Evolutionary conservation across 2,888 invertebrate species (phyloP).

Genomic region (Ochropacha duplaris): DNA sequence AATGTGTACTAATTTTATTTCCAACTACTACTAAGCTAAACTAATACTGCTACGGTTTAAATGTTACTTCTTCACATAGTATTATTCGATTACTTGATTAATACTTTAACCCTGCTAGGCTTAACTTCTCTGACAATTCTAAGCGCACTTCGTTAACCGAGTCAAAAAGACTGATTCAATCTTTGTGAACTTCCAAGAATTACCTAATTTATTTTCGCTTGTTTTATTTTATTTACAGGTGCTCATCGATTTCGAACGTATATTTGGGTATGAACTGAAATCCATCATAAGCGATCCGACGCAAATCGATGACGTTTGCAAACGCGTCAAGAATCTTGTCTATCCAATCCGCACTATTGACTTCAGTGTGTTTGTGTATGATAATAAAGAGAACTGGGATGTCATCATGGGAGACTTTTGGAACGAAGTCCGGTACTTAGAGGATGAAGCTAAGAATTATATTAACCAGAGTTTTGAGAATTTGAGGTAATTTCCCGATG

Average conservation of each 20-base stretch:
- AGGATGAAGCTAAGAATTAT: slow-evolving; percentile 91
- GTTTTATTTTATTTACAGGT: slow-evolving; percentile 72
- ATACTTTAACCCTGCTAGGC: too few species aligned
- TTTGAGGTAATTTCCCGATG: slow-evolving; percentile 77
- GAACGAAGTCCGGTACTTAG: slow-evolving; percentile 87
- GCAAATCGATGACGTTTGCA: slow-evolving; percentile 92
- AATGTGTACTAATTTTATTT: too few species aligned
- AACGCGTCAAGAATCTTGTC: slow-evolving; percentile 90
- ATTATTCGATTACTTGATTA: too few species aligned
- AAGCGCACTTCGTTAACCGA: too few species aligned
- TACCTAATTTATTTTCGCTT: background rate
- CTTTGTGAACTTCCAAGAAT: background rate
- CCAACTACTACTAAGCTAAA: too few species aligned
- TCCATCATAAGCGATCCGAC: slow-evolving; percentile 94
- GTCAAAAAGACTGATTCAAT: too few species aligned
- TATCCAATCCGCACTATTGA: slow-evolving; percentile 89
- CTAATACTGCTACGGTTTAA: too few species aligned
- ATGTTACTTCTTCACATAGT: too few species aligned
- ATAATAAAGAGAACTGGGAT: slow-evolving; percentile 93
- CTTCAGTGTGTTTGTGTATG: slow-evolving; percentile 91
- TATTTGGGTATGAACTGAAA: slow-evolving; percentile 93
- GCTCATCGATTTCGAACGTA: slow-evolving; percentile 93
- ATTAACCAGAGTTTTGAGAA: slow-evolving; percentile 93
- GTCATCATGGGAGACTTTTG: slow-evolving; percentile 90
- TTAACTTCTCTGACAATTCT: too few species aligned